Percentiles rank a stretch among this genome's conserved stretches.
Conservation (phyloP, 2,888 invertebrate genomes). For the Chrysina gloriosa region DNA sequence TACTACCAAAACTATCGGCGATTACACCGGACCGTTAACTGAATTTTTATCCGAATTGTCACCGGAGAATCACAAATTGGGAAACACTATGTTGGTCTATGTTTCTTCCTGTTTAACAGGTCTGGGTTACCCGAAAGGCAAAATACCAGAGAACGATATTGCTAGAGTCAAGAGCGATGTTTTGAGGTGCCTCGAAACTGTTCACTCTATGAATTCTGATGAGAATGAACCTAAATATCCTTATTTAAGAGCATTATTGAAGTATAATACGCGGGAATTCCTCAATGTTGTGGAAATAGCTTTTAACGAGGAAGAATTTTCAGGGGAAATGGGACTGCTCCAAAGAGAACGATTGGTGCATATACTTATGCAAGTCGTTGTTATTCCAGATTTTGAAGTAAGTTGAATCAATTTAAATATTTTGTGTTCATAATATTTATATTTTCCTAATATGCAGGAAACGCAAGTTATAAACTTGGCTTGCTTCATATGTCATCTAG, state of each 20-base stretch:
- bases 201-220: conserved; percentile 73
- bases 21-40: conserved; percentile 80
- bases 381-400: conserved; percentile 75
- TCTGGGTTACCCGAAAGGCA: conserved; percentile 82
- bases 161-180: conserved; percentile 80
- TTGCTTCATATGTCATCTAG: conserved; percentile 61
- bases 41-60: conserved; percentile 72
- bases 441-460: conserved; percentile 60
- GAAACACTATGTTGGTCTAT: conserved; percentile 87
- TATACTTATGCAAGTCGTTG: conserved; percentile 81
- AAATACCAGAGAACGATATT: conserved; percentile 73
- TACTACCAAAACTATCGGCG: conserved; percentile 80
- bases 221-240: conserved; percentile 77
- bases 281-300: conserved; percentile 87
- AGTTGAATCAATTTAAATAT: conserved; percentile 55
- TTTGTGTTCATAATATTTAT: conserved; percentile 29
- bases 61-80: conserved; percentile 70
- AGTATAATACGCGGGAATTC: conserved; percentile 87
- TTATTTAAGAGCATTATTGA: conserved; percentile 78
- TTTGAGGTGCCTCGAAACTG: conserved; percentile 75
- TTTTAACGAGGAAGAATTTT: conserved; percentile 84
- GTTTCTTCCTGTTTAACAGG: conserved; percentile 90
- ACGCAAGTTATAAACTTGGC: conserved; percentile 66
- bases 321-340: conserved; percentile 76
- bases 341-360: conserved; percentile 83